A percentile compares a stretch with the other conserved stretches of the same genome.
Conservation (phyloP, 2,888 invertebrate species). For the Papilio demoleus region DNA sequence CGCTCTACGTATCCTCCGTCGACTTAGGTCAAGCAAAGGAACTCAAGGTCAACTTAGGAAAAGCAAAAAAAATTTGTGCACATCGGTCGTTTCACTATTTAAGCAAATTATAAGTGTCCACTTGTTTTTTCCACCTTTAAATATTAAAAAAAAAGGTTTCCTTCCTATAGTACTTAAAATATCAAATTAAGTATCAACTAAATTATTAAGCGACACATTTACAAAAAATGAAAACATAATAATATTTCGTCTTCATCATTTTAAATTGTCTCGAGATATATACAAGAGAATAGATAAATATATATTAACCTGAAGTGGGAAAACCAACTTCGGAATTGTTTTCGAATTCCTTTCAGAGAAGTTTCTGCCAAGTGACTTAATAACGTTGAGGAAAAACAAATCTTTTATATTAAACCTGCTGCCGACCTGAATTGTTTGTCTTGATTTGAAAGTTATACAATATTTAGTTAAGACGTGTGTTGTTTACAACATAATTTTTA, state of each 20-base stretch:
- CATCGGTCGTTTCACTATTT: too few relatives aligned
- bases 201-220: not conserved
- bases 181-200: not conserved
- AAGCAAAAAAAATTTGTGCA: too few relatives aligned
- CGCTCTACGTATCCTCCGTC: too few relatives aligned
- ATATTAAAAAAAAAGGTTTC: too few relatives aligned
- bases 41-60: too few relatives aligned
- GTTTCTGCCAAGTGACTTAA: slow-evolving; percentile 54
- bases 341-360: slow-evolving; percentile 62
- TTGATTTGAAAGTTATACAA: slow-evolving; percentile 19
- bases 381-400: slow-evolving; percentile 52
- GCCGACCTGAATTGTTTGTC: not conserved
- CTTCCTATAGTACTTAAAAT: not conserved
- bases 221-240: not conserved
- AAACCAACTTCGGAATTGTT: slow-evolving; percentile 61
- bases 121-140: too few relatives aligned
- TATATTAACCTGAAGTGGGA: slow-evolving; percentile 27
- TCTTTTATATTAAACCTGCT: slow-evolving; percentile 28
- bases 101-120: too few relatives aligned
- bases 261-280: slow-evolving; percentile 3
- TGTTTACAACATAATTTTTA: not conserved
- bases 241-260: not conserved
- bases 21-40: too few relatives aligned
- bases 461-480: not conserved
- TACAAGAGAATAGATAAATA: slow-evolving; percentile 31